A percentile compares a stretch with the other conserved stretches of the same genome.
Evolutionary conservation across 2,113 vertebrate genomes (phyloP).

Genomic region (Irena cyanogastra): DNA sequence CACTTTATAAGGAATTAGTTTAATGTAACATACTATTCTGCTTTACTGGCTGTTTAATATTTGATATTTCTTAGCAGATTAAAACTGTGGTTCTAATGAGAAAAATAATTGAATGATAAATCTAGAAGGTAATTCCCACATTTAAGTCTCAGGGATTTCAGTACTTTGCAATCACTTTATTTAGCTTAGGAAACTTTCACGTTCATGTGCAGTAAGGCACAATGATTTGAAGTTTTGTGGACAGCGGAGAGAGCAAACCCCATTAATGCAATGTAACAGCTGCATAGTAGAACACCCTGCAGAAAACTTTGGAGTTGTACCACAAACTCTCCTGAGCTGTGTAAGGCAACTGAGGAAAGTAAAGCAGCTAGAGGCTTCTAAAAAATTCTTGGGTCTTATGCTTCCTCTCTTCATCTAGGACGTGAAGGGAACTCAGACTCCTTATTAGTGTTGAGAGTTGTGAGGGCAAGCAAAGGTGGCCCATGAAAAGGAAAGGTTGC

Average conservation of each 20-base stretch:
- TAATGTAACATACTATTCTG: neutral
- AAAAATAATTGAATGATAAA: slow-evolving; percentile 36
- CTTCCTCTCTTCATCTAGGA: neutral
- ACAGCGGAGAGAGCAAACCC: neutral
- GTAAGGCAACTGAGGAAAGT: neutral
- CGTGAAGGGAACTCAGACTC: neutral
- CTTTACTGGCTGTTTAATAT: slow-evolving; percentile 15
- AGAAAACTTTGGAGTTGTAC: neutral
- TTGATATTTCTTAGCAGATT: slow-evolving; percentile 10
- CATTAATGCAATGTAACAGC: neutral
- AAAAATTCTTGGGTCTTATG: neutral
- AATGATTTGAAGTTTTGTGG: neutral
- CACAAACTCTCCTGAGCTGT: neutral
- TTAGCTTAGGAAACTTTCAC: neutral
- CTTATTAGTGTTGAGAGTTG: neutral
- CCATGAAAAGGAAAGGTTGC: neutral
- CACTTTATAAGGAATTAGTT: neutral
- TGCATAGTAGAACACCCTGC: neutral
- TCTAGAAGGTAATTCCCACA: neutral
- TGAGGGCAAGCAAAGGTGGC: neutral
- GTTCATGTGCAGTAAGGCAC: neutral
- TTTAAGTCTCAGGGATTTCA: neutral
- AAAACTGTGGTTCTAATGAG: slow-evolving; percentile 19
- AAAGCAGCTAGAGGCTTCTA: neutral
- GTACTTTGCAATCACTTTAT: neutral